Evolutionary conservation across 1,140 invertebrate species (phyloP), one percentile per base, ranked within the genome.

Genomic region (Heterodera schachtii): DNA sequence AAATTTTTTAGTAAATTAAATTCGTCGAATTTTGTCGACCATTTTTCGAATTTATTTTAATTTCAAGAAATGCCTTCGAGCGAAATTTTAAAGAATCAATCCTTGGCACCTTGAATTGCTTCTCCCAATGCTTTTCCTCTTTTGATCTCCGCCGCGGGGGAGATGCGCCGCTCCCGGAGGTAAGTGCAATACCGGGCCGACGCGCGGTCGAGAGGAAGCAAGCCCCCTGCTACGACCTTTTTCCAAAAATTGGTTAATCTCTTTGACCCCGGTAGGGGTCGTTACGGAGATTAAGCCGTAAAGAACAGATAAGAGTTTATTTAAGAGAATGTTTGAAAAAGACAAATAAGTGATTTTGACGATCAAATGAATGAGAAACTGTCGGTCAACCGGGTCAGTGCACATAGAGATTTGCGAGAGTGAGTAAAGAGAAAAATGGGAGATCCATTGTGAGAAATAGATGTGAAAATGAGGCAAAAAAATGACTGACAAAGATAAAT

Each of bases 191-290:
- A 76, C 75, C 75, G 75, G 75, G 75, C 75, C 75, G 75, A 76
- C 75, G 46, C 75, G 49, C 41, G 75, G 46, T 8, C 43, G 57
- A 60, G 46, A 60, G 75, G 57, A 41, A 21, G 46, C 75, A 76
- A 76, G 75, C 75, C 47, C 66, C 57, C 31, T 64, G 13, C 46
- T 52, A n/a, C 66, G 43, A 49, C 46, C 75, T n/a, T n/a, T 49
- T 76, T 60, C 75, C 75, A 76, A 76, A 76, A 76, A 76, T 76
- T 60, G 46, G 75, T 76, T 76, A 76, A 76, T 76, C 75, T 76
- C 75, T 57, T 64, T 78, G 76, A 78, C 52, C 64, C 64, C 76
- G 64, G 64, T 78, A 78, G 76, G 64, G 64, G 52, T 78, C 76
- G 76, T 78, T 64, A 57, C 76, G 76, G 57, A 78, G 76, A 78